Evolutionary conservation across 2,888 invertebrate species (phyloP).

Genomic region (Heterodera filipjevi): DNA sequence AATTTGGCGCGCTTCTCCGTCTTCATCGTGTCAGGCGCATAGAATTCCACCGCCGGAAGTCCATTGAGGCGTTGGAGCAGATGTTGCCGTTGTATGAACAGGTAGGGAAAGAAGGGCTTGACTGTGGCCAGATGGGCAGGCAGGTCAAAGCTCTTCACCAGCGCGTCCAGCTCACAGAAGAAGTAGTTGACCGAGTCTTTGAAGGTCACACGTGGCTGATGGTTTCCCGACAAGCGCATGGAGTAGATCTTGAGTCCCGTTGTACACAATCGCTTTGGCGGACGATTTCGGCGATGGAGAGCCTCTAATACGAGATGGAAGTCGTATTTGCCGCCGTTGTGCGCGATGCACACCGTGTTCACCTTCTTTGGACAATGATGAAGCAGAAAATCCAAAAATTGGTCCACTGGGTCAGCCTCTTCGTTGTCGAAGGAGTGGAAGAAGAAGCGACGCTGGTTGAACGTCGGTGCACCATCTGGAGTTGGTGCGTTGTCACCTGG

Average conservation of each 20-base stretch:
- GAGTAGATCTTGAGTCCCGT: conserved; percentile 26
- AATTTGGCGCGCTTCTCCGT: background rate
- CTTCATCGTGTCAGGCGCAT: conserved; percentile 7
- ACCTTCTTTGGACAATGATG: background rate
- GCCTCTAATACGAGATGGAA: conserved; percentile 22
- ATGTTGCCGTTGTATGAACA: conserved; percentile 4
- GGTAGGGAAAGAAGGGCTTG: conserved; percentile 26
- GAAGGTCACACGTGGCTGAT: background rate
- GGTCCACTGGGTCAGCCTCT: background rate
- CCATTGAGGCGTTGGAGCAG: background rate
- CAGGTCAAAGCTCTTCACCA: background rate
- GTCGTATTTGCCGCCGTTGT: conserved; percentile 28
- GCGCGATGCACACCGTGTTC: background rate
- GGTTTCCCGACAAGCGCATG: background rate
- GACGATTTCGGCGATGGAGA: background rate
- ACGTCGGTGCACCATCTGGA: background rate
- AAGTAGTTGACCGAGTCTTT: conserved; percentile 29
- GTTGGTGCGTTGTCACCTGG: background rate
- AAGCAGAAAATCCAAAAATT: conserved; percentile 18
- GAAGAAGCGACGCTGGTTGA: conserved; percentile 2
- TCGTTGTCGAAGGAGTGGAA: conserved; percentile 18
- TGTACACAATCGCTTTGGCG: conserved; percentile 11
- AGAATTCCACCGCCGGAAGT: conserved; percentile 16
- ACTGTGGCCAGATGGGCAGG: background rate
- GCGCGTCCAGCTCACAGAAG: conserved; percentile 21